Base-by-base conservation (phyloP, 2,888 invertebrate genomes). In the Toxonevra muliebris region DNA sequence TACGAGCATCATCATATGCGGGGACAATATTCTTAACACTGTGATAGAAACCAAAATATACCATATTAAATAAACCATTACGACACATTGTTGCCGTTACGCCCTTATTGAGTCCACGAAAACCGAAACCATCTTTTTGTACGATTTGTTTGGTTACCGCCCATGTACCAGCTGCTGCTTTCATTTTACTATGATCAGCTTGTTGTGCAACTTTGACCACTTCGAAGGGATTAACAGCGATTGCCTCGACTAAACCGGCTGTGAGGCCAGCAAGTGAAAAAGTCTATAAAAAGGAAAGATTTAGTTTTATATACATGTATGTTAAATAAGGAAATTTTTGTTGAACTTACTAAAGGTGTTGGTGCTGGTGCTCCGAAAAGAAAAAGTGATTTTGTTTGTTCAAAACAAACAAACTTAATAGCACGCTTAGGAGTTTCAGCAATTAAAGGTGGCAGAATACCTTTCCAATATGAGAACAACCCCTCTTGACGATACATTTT, bases 361-460 rank as follows among this genome's bases (percentile, higher is more conserved):
- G 94, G 91, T 69, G 89, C 86, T 69, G 88, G 87, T 48, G 91
- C 89, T 62, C 93, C 93, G 85, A 94, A 94, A 85, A 93, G 87
- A 83, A 95, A 95, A 75, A 95, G 84, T 76, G 90, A 89, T 86
- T 97, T 96, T 80, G 95, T 95, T 83, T 96, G 95, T 85, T 97
- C 97, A 87, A 97, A 97, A 41, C 94, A 93, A 78, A 95, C 91
- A 86, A 97, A 97, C 88, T 97, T 97, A 13, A 95, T 92, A 15
- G 97, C 97, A 79, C 97, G 86, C 85, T 97, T 97, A 1, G 97
- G 97, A 1, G 97, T 97, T 87, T 97, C 97, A 10, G 95, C 96
- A 70, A 97, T 84, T 76, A 97, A 92, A 9, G 97, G 97, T 7
- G 97, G 97, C 73, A 97, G 76, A 74, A 97, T 94, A 70, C 97